These are phyloP conservation scores for Rousettus leschenaultii DNA, from an alignment of 2,113 vertebrate species.

Conservation along the genomic window DNA sequence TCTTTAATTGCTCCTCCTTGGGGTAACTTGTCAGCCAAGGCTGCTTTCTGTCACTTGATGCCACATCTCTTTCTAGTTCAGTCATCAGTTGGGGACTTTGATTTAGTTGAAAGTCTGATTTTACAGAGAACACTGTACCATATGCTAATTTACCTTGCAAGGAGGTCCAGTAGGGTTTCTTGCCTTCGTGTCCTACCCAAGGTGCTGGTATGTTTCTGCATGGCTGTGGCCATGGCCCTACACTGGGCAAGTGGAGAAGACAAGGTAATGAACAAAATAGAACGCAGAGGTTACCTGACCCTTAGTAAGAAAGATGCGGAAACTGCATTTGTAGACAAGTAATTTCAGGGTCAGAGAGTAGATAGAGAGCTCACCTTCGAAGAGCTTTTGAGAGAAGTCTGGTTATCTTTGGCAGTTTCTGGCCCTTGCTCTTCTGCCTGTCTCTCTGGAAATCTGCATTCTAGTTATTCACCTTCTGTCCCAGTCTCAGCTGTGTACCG, in stretches of 20 bases:
- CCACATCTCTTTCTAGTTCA: neutral
- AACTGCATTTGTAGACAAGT: neutral
- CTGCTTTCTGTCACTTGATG: slow-evolving; percentile 25
- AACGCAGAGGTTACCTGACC: neutral
- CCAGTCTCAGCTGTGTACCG: accelerated
- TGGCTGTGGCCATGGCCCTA: neutral
- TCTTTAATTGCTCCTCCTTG: slow-evolving; percentile 37
- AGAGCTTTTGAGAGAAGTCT: neutral
- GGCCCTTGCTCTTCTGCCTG: neutral
- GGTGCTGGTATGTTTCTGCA: neutral
- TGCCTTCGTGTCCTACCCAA: neutral
- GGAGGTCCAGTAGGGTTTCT: neutral
- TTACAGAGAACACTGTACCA: neutral
- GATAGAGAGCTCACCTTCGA: neutral
- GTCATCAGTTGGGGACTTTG: neutral
- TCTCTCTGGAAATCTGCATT: neutral
- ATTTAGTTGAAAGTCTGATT: neutral
- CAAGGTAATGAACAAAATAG: neutral
- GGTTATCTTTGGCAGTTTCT: neutral
- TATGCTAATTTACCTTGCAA: neutral
- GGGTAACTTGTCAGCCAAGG: slow-evolving; percentile 40
- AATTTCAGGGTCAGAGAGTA: neutral
- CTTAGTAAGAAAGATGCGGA: neutral
- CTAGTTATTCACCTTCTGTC: neutral
- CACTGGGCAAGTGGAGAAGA: neutral